These are phyloP conservation scores for Neomonachus schauinslandi DNA, from an alignment of 2,113 vertebrate genomes.

Conservation along the genomic window DNA sequence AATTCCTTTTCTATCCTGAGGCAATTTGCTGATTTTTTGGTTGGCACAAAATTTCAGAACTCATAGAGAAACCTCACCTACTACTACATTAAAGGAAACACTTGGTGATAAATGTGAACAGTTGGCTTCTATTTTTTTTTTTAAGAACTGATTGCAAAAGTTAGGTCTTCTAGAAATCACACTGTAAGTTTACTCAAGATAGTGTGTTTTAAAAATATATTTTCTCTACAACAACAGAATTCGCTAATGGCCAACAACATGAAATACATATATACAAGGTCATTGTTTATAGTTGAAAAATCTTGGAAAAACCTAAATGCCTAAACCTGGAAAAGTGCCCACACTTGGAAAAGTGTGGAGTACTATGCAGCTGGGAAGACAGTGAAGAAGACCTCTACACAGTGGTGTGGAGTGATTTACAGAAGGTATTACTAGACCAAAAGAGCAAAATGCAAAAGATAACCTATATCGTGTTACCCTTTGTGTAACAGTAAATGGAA, in stretches of 20 bases:
- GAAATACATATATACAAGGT: background rate
- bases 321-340: background rate
- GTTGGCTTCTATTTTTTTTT: constrained; percentile 58
- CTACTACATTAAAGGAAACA: constrained; percentile 64
- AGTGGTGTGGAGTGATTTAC: rapidly evolving
- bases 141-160: constrained; percentile 52
- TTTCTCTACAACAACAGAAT: background rate
- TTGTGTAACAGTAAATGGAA: background rate
- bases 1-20: background rate
- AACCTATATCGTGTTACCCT: background rate
- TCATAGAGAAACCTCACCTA: constrained; percentile 70
- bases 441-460: background rate
- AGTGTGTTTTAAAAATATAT: background rate
- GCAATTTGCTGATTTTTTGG: constrained; percentile 37
- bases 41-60: constrained; percentile 63
- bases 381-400: background rate
- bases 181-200: background rate
- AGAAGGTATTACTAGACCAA: background rate
- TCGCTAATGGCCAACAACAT: background rate
- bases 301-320: background rate
- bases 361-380: background rate
- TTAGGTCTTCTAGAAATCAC: constrained; percentile 63
- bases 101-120: constrained; percentile 67
- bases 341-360: no score
- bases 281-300: background rate